Conservation (phyloP, 2,113 vertebrate species). For the Eulemur macaco region DNA sequence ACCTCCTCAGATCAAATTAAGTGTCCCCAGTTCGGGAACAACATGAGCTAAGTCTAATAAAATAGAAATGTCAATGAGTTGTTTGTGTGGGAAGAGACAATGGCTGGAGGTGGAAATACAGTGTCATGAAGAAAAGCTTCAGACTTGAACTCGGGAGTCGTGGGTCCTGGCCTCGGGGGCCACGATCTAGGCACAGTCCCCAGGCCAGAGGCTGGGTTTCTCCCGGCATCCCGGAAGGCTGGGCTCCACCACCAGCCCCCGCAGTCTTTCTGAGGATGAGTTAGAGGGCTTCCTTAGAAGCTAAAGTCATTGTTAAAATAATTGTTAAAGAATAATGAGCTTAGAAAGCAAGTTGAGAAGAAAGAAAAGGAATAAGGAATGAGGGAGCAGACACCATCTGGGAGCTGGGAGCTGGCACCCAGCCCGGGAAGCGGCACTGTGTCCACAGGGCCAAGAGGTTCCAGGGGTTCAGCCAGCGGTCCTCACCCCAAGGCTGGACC, state of each 20-base stretch:
- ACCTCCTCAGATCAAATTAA: background rate
- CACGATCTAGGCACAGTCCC: background rate
- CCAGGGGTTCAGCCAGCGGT: background rate
- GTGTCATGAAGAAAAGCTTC: background rate
- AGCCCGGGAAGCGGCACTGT: background rate
- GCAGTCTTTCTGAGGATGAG: background rate
- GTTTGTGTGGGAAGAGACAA: background rate
- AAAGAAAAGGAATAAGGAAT: background rate
- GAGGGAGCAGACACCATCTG: background rate
- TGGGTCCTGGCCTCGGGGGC: background rate
- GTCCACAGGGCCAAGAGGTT: background rate
- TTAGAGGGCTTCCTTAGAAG: background rate
- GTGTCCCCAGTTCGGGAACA: background rate
- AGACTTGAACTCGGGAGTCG: background rate
- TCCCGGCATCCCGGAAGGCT: background rate
- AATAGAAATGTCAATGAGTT: background rate
- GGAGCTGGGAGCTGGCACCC: background rate
- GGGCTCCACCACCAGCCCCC: accelerated
- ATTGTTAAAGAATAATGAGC: background rate
- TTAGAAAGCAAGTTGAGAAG: background rate
- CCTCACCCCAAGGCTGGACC: background rate
- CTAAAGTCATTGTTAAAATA: background rate
- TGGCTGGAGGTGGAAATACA: background rate
- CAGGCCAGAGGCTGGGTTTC: background rate
- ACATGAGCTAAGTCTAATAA: background rate